Percentiles rank a stretch among this genome's conserved stretches.
phyloP scores from a whole-genome alignment of 1,140 invertebrate genomes.

The Nomia melanderi region DNA sequence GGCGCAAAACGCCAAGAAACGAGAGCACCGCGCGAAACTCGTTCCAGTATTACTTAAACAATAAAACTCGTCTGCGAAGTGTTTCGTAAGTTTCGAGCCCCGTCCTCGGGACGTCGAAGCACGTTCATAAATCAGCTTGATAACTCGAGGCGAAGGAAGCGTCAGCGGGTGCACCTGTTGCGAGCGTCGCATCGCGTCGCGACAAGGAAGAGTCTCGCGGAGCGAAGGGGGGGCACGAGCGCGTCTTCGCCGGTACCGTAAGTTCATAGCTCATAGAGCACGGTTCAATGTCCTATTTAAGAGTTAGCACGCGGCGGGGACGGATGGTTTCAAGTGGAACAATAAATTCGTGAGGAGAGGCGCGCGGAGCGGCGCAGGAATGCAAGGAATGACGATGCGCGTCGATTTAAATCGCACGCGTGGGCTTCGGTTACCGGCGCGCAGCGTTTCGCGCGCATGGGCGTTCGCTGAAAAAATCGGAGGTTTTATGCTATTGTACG shows the following conservation, averaged over 20 bases:
- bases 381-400: conserved; percentile 61
- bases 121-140: no score
- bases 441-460: no score
- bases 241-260: conserved; percentile 53
- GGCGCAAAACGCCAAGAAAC: no score
- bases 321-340: conserved; percentile 58
- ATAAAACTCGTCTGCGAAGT: no score
- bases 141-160: background rate
- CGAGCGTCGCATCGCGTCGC: no score
- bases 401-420: conserved; percentile 46
- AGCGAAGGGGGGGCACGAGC: conserved; percentile 11
- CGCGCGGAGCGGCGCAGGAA: conserved; percentile 38
- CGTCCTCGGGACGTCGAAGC: no score
- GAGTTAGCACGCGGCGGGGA: conserved; percentile 30
- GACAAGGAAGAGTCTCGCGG: background rate
- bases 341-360: conserved; percentile 51
- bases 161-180: background rate
- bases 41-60: no score
- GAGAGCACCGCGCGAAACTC: no score
- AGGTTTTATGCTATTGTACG: no score
- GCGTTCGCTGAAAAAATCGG: no score
- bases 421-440: background rate
- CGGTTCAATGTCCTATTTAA: conserved; percentile 68
- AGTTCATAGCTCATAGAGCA: conserved; percentile 65
- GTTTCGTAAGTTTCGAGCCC: no score